phyloP scores from a whole-genome alignment of 2,888 invertebrate genomes.

The Microctonus hyperodae region DNA sequence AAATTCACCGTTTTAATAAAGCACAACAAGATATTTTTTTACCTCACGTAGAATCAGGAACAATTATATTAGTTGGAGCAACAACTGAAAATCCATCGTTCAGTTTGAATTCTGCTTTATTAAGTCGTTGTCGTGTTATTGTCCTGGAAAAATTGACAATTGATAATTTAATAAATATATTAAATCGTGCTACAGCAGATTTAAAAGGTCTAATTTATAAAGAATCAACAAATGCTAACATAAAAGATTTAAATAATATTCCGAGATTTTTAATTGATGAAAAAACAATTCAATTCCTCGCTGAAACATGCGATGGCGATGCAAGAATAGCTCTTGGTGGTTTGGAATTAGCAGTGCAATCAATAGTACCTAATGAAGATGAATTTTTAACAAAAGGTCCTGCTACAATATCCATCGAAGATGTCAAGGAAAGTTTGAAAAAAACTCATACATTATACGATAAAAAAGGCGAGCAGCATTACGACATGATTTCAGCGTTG shows the following conservation, averaged over 20 bases:
- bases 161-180: slow-evolving; percentile 69
- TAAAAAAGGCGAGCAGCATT: slow-evolving; percentile 82
- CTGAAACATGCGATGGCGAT: slow-evolving; percentile 83
- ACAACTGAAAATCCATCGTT: slow-evolving; percentile 92
- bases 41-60: slow-evolving; percentile 81
- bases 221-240: neutral
- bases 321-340: slow-evolving; percentile 79
- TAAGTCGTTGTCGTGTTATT: slow-evolving; percentile 81
- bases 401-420: slow-evolving; percentile 68
- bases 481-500: slow-evolving; percentile 81
- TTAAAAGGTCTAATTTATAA: slow-evolving; percentile 54
- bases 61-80: slow-evolving; percentile 79
- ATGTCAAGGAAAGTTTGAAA: slow-evolving; percentile 78
- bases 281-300: slow-evolving; percentile 73
- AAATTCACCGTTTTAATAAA: slow-evolving; percentile 88
- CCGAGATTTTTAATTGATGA: slow-evolving; percentile 65
- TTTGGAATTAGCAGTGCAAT: slow-evolving; percentile 74
- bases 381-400: slow-evolving; percentile 52
- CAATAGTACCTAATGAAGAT: slow-evolving; percentile 60
- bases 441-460: slow-evolving; percentile 82
- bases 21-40: slow-evolving; percentile 83
- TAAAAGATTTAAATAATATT: slow-evolving; percentile 12
- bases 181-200: slow-evolving; percentile 67
- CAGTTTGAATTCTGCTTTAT: slow-evolving; percentile 78
- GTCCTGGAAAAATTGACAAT: slow-evolving; percentile 74